These are phyloP conservation scores for Fulica atra DNA, from an alignment of 2,113 vertebrate genomes.

Conservation along the genomic window DNA sequence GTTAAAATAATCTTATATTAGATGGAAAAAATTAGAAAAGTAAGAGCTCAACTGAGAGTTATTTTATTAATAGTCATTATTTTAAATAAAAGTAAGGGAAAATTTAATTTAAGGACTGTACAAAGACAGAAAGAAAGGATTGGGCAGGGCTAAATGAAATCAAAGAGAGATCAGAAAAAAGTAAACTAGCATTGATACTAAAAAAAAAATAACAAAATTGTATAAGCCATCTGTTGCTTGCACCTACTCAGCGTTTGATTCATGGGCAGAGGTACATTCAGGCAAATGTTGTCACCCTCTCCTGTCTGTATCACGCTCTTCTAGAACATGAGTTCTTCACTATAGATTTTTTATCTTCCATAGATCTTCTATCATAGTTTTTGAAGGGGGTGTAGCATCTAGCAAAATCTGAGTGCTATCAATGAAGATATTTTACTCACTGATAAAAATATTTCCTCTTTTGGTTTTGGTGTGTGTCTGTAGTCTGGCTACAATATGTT, in stretches of 20 bases:
- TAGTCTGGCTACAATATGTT: constrained; percentile 1
- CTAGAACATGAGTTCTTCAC: neutral
- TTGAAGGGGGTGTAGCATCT: neutral
- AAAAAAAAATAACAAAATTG: neutral
- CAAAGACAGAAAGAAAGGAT: neutral
- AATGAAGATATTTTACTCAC: neutral
- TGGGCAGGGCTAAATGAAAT: neutral
- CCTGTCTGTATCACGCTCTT: neutral
- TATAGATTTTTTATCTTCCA: neutral
- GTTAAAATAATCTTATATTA: neutral
- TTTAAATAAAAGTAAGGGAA: neutral
- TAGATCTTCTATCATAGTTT: neutral
- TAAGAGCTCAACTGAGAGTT: neutral
- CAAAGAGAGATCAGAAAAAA: neutral
- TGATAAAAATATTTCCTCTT: constrained; percentile 5
- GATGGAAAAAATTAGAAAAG: neutral
- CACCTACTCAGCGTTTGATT: neutral
- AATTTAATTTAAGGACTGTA: neutral
- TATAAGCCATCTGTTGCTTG: neutral
- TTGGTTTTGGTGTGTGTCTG: neutral
- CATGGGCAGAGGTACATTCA: neutral
- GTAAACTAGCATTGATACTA: neutral
- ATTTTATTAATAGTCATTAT: neutral
- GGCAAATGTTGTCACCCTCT: neutral
- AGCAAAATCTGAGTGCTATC: neutral